Evolutionary conservation across 2,797 vertebrate species (phyloP), one percentile per base, ranked within the genome.

Genomic region (Phyllotis vaccarum): DNA sequence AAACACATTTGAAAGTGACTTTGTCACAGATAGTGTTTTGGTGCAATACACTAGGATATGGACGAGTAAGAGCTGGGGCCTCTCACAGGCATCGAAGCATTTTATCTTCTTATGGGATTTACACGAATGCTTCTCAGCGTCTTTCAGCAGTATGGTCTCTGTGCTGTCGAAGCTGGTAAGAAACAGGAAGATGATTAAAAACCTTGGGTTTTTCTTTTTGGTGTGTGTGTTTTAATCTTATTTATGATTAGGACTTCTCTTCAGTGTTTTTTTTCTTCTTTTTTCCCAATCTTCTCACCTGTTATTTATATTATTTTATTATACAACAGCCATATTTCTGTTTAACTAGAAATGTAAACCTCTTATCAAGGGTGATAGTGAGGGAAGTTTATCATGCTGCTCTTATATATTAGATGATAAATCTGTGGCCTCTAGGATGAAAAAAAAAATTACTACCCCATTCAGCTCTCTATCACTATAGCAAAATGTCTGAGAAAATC

Each of bases 251-350:
- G 6, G 0, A 2, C 66, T 92, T 27, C 21, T 76, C 92, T 90
- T 56, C n/a, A 58, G 70, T 40, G 52, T 79, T 62, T 86, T 11
- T n/a, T 22, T 93, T 76, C 66, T 89, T 86, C 7, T 86, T 43
- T 76, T 8, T 3, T n/a, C 46, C n/a, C 5, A 75, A 19, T 66
- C 24, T 86, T 82, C 49, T 34, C 83, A 70, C 58, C 49, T 70
- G 19, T 83, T 75, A 90, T 16, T 72, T 83, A 74, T 68, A 58
- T 93, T 86, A 87, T 56, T 56, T 72, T 82, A 34, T 56, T 79
- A n/a, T 74, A 8, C 72, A 56, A 22, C 27, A 86, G 56, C 9
- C 62, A 58, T 22, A 95, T 83, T 88, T 93, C 11, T 56, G 79
- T 66, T 89, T 82, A 85, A 43, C 34, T 86, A 68, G 74, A 83